Evolutionary conservation across 2,888 invertebrate species (phyloP).

Genomic region (Aleiodes alternator): DNA sequence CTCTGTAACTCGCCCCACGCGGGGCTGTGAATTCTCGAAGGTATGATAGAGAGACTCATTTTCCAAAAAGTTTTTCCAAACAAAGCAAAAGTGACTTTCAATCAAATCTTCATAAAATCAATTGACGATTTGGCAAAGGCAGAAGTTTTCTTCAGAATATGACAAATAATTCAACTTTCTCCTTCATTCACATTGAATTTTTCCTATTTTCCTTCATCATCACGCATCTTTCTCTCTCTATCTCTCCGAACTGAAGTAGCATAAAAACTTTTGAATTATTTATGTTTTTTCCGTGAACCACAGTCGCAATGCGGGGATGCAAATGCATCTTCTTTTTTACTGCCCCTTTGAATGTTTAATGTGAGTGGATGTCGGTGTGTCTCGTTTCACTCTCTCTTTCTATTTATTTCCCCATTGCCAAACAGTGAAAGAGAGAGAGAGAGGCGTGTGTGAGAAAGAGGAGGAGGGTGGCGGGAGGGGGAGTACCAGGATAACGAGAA

Average conservation of each 20-base stretch:
- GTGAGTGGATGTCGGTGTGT: constrained; percentile 48
- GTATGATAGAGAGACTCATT: too few relatives aligned
- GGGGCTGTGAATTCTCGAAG: too few relatives aligned
- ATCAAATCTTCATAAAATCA: constrained; percentile 18
- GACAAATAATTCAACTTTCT: constrained; percentile 35
- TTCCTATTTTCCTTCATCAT: constrained; percentile 40
- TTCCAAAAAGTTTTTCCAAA: too few relatives aligned
- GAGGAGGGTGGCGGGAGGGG: constrained; percentile 39
- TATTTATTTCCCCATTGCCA: neutral
- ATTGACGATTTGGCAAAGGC: constrained; percentile 65
- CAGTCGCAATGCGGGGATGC: constrained; percentile 69
- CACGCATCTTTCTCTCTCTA: constrained; percentile 19
- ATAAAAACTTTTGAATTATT: constrained; percentile 74
- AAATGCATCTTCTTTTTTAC: constrained; percentile 72
- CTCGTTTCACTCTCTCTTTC: constrained; percentile 14
- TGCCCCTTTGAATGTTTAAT: constrained; percentile 72
- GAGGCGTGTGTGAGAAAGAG: constrained; percentile 46
- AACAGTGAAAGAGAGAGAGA: constrained; percentile 31
- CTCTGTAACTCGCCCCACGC: too few relatives aligned
- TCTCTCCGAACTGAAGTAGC: constrained; percentile 49
- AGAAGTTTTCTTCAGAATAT: constrained; percentile 2
- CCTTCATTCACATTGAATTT: constrained; percentile 41
- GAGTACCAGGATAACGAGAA: constrained; percentile 14
- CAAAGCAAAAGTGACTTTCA: neutral
- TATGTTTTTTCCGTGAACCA: constrained; percentile 67